Percentiles rank a stretch among this genome's conserved stretches.
phyloP scores from a whole-genome alignment of 2,113 vertebrate species.

The Reinhardtius hippoglossoides region DNA sequence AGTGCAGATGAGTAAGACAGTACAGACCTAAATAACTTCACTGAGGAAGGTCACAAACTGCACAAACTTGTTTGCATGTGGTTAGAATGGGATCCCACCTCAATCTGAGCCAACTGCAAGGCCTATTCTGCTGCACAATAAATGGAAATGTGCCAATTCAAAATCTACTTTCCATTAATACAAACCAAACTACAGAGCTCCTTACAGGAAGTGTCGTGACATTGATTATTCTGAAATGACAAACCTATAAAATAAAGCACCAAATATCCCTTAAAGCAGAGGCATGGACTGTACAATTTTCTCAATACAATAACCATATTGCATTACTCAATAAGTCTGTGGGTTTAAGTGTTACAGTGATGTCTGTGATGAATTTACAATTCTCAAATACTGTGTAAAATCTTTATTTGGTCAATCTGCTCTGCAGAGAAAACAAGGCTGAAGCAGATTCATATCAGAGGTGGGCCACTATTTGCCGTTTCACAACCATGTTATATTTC shows the following conservation, averaged over 20 bases:
- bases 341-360: not conserved
- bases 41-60: not conserved
- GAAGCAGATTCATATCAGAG: not conserved
- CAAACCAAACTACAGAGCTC: not conserved
- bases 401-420: not conserved
- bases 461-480: not conserved
- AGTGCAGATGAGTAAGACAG: not conserved
- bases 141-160: not conserved
- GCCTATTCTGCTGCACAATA: not conserved
- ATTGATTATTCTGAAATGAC: not conserved
- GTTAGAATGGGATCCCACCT: not conserved
- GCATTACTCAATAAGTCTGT: not conserved
- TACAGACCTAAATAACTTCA: not conserved
- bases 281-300: not conserved
- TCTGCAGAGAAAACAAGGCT: not conserved
- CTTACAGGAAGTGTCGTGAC: no score
- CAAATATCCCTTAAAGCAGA: not conserved
- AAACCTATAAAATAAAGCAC: constrained; percentile 18
- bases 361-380: not conserved
- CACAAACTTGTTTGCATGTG: not conserved
- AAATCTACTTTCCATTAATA: not conserved
- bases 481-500: not conserved
- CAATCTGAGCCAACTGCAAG: not conserved
- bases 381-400: not conserved
- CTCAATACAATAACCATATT: not conserved